These are phyloP conservation scores for Dicranocentrus wangi DNA, from an alignment of 2,888 invertebrate genomes.

Conservation along the genomic window DNA sequence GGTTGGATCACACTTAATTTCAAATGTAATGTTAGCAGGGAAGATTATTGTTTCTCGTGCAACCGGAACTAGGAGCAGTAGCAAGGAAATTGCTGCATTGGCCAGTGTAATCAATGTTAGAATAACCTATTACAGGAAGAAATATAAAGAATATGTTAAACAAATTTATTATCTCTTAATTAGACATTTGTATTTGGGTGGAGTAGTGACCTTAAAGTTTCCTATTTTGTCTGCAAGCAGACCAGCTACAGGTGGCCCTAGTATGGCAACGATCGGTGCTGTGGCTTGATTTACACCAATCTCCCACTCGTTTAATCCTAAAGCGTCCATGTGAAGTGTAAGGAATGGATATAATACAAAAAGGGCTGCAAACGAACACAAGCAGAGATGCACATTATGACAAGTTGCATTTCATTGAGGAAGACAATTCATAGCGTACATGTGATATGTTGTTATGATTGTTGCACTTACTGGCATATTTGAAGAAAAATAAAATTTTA, in stretches of 20 bases:
- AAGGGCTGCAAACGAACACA: conserved; percentile 78
- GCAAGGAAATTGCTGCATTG: conserved; percentile 81
- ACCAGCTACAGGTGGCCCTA: conserved; percentile 86
- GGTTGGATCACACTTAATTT: conserved; percentile 77
- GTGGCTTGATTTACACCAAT: conserved; percentile 87
- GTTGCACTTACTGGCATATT: conserved; percentile 83
- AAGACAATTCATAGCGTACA: no score
- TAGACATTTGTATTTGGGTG: no score
- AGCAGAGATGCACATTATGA: neutral
- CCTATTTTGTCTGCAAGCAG: conserved; percentile 86
- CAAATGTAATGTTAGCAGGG: conserved; percentile 79
- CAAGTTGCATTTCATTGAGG: neutral
- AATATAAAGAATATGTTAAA: neutral
- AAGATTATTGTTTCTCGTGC: conserved; percentile 82
- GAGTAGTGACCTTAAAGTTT: conserved; percentile 83
- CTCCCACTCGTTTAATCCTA: conserved; percentile 86
- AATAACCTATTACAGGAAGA: conserved; percentile 78
- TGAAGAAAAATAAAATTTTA: conserved; percentile 85
- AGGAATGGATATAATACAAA: conserved; percentile 86
- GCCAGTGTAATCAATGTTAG: conserved; percentile 81
- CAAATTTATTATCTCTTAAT: conserved; percentile 2
- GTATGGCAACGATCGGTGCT: conserved; percentile 83
- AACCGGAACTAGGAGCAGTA: conserved; percentile 82
- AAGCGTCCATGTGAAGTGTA: conserved; percentile 86
- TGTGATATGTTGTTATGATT: no score